Conservation (phyloP, 2,888 invertebrate species). For the Scotopteryx bipunctaria region DNA sequence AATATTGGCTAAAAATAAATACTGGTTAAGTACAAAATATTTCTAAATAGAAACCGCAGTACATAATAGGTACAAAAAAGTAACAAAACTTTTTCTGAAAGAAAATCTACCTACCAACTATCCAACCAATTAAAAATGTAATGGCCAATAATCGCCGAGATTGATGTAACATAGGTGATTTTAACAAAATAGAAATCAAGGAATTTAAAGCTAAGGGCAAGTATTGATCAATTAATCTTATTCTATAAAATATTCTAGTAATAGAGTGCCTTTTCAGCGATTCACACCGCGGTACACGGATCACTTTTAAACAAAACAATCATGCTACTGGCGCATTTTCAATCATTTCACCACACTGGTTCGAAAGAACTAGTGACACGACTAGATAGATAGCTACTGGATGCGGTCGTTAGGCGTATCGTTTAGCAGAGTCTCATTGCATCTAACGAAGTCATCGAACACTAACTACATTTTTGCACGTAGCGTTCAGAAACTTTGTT, state of each 20-base stretch:
- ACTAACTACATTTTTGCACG: too few relatives aligned
- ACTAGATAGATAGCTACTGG: too few relatives aligned
- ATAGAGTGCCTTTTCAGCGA: not conserved
- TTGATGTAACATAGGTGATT: slow-evolving; percentile 1
- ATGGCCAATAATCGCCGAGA: slow-evolving; percentile 1
- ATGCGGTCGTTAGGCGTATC: too few relatives aligned
- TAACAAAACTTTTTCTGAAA: too few relatives aligned
- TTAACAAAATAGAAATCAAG: slow-evolving; percentile 3
- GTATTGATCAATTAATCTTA: slow-evolving; percentile 21
- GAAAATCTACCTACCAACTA: not conserved
- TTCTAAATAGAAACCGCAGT: slow-evolving; percentile 29
- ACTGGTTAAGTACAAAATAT: slow-evolving; percentile 27
- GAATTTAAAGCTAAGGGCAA: slow-evolving; percentile 25
- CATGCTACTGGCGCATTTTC: too few relatives aligned
- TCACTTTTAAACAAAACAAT: too few relatives aligned
- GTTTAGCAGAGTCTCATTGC: too few relatives aligned
- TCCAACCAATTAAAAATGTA: not conserved
- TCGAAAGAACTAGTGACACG: too few relatives aligned
- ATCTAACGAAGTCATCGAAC: too few relatives aligned
- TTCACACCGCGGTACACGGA: not conserved
- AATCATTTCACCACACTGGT: too few relatives aligned
- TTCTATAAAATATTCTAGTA: slow-evolving; percentile 17
- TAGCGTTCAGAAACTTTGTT: too few relatives aligned
- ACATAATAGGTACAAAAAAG: too few relatives aligned
- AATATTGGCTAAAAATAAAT: slow-evolving; percentile 4